Evolutionary conservation across 2,888 invertebrate genomes (phyloP), one percentile per base, ranked within the genome.

Genomic region (Icerya purchasi): DNA sequence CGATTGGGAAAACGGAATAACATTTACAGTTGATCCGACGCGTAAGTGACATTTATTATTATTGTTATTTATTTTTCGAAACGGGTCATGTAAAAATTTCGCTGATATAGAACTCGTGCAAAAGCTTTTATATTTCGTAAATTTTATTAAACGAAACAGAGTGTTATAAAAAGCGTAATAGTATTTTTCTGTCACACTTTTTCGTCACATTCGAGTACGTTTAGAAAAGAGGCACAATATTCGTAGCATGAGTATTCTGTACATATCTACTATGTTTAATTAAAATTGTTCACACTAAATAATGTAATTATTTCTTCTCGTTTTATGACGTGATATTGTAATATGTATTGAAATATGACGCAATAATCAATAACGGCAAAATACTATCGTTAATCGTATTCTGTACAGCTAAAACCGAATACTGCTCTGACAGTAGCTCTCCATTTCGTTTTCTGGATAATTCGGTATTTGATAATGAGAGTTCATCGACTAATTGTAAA

Each of bases 1-100:
- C 65, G 88, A 88, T 68, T 81, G 82, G 81, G 88, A 89, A 71
- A 84, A 84, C 72, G 86, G 87, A 69, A 86, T 90, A 66, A 89
- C 86, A 64, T 91, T 91, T 72, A 89, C 88, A 67, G 90, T 88
- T 63, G 84, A 86, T 76, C 83, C 86, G 71, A 84, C 83, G 73
- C 85, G 88, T 88, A 82, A 83, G 83, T 81, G 69, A 63, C 23
- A 14, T 10, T n/a, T n/a, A n/a, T n/a, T n/a, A n/a, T n/a, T n/a
- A 50, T 50, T 50, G 50, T 50, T n/a, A 50, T 50, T 50, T 50
- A n/a, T 50, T 50, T 50, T 2, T 19, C 50, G 50, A 50, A 50
- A 50, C 50, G 50, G 19, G 50, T 50, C 19, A n/a, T 50, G n/a
- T n/a, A 53, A 53, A 20, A 53, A 19, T 2, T 53, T 53, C 53